Evolutionary conservation across 2,797 vertebrate species (phyloP), one percentile per base, ranked within the genome.

Genomic region (Pangasius djambal): DNA sequence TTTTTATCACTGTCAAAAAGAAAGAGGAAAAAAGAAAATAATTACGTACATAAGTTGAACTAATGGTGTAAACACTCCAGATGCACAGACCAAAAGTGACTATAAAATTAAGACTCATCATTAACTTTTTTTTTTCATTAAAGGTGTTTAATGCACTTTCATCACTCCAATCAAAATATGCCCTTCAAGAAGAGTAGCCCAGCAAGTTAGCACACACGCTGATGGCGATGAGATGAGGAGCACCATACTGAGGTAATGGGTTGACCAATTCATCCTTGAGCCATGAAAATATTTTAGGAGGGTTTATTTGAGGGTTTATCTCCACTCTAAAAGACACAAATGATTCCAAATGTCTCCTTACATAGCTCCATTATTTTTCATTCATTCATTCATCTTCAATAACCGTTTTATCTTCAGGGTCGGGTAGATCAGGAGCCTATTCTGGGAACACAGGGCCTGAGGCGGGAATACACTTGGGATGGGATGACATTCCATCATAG

Each of bases 141-240:
- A 61, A 44, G 57, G 6, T 79, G 28, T 52, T 79, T 15, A 57
- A 78, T 89, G 50, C 83, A 57, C 48, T 78, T 79, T 85, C 72
- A 88, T 85, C 44, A 10, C 3, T 70, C 40, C 44, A 50, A 52
- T 34, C 83, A 85, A 65, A 31, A 8, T 2, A 20, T 59, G 31
- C 5, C 79, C 34, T 82, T 61, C 31, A 82, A 40, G 31, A 59
- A 61, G 10, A 22, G 2, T 22, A 82, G 9, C 31, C 18, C 31
- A 40, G 31, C 31, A 61, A 18, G 55, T 25, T 18, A 25, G 57
- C 44, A 67, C 59, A 67, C 63, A 85, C 0, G 1, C 63, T 70
- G 65, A 31, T 67, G 28, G 6, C 37, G 28, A 55, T 83, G 81
- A 57, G 18, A 57, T 57, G 18, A 20, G 31, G 7, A 34, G n/a